phyloP scores from a whole-genome alignment of 2,888 invertebrate genomes.

The Coenonympha glycerion region DNA sequence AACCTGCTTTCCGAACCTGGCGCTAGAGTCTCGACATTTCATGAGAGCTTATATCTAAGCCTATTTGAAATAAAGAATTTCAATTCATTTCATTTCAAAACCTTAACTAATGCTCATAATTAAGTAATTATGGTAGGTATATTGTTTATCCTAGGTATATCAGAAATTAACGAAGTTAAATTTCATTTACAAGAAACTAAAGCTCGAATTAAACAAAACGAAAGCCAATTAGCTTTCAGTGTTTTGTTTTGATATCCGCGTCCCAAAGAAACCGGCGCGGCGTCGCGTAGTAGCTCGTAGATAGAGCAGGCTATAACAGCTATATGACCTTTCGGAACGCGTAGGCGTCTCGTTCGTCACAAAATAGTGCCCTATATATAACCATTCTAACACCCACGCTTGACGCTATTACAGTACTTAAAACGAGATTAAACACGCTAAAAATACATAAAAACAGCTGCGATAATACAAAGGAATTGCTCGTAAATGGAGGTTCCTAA shows the following conservation, averaged over 20 bases:
- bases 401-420: not conserved
- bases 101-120: no score
- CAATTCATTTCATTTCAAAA: no score
- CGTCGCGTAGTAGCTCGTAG: not conserved
- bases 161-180: no score
- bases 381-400: not conserved
- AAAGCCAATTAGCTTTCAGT: not conserved
- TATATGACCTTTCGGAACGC: constrained; percentile 15
- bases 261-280: not conserved
- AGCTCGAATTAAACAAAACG: not conserved
- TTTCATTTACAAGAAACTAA: no score
- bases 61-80: no score
- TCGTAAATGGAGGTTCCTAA: not conserved
- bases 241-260: not conserved
- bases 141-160: no score
- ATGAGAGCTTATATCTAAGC: no score
- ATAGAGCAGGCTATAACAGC: not conserved
- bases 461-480: not conserved
- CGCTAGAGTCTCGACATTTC: no score
- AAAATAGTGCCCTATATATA: not conserved
- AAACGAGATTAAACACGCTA: not conserved
- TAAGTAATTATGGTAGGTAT: no score
- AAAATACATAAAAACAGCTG: not conserved
- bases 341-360: constrained; percentile 4
- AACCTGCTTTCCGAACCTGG: no score